Percentiles rank a stretch among this genome's conserved stretches.
phyloP scores from a whole-genome alignment of 2,888 invertebrate genomes.

The Rugalucina vietnamica region DNA sequence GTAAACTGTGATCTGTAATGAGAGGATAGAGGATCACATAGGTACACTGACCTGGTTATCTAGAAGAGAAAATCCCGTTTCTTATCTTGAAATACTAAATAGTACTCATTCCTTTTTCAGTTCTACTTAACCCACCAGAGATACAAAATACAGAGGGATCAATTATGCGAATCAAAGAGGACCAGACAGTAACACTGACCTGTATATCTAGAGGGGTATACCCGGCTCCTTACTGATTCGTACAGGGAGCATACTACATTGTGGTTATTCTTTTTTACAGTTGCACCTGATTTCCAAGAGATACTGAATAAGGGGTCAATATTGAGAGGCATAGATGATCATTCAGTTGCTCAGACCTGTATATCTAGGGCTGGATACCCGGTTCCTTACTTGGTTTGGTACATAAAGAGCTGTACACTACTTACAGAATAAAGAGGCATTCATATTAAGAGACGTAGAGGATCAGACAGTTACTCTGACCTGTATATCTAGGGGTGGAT shows the following conservation, averaged over 20 bases:
- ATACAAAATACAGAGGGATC: too few species aligned
- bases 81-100: too few species aligned
- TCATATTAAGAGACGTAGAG: too few species aligned
- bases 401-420: neutral
- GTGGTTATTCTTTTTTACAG: too few species aligned
- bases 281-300: too few species aligned
- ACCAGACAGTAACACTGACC: neutral
- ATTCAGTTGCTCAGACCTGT: neutral
- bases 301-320: too few species aligned
- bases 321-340: too few species aligned
- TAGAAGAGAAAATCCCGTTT: neutral
- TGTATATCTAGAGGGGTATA: neutral
- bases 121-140: too few species aligned
- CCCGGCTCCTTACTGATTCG: neutral
- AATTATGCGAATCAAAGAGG: too few species aligned
- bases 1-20: neutral
- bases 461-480: neutral
- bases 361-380: neutral
- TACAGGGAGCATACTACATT: too few species aligned
- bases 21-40: neutral
- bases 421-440: too few species aligned
- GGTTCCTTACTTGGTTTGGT: neutral
- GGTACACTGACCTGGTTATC: neutral
- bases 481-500: neutral
- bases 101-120: too few species aligned